phyloP scores from a whole-genome alignment of 2,888 invertebrate species.

The Ferrisia virgata region DNA sequence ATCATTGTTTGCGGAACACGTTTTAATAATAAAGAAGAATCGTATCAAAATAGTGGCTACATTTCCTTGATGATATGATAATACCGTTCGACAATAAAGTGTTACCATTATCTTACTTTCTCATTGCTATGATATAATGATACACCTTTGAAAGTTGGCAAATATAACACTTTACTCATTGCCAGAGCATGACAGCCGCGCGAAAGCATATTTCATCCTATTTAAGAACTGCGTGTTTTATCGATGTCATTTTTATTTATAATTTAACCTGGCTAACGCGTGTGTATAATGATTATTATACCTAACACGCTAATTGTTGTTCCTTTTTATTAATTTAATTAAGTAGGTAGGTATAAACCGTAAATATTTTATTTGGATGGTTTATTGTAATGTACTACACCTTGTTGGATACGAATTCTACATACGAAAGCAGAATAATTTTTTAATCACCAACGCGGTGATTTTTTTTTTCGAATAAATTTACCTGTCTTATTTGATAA shows the following conservation, averaged over 20 bases:
- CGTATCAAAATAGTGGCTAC: background rate
- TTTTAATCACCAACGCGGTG: too few relatives aligned
- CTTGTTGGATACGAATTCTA: too few relatives aligned
- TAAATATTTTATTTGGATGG: background rate
- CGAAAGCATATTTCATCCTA: background rate
- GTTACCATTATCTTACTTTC: constrained; percentile 5
- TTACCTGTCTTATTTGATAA: too few relatives aligned
- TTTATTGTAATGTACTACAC: background rate
- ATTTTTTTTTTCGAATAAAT: too few relatives aligned
- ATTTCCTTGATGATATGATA: background rate
- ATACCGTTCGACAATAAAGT: background rate
- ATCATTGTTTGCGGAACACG: background rate
- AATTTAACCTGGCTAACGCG: background rate
- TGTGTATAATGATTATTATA: background rate
- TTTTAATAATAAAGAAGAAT: background rate
- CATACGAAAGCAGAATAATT: too few relatives aligned
- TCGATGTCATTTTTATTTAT: background rate
- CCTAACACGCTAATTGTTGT: background rate
- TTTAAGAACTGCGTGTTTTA: background rate
- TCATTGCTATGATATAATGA: constrained; percentile 19
- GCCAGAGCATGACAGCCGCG: background rate
- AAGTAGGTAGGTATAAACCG: too few relatives aligned
- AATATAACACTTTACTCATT: constrained; percentile 23
- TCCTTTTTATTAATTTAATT: background rate
- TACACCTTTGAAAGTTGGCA: background rate